Evolutionary conservation across 2,797 vertebrate genomes (phyloP).

Genomic region (Malurus leucopterus): DNA sequence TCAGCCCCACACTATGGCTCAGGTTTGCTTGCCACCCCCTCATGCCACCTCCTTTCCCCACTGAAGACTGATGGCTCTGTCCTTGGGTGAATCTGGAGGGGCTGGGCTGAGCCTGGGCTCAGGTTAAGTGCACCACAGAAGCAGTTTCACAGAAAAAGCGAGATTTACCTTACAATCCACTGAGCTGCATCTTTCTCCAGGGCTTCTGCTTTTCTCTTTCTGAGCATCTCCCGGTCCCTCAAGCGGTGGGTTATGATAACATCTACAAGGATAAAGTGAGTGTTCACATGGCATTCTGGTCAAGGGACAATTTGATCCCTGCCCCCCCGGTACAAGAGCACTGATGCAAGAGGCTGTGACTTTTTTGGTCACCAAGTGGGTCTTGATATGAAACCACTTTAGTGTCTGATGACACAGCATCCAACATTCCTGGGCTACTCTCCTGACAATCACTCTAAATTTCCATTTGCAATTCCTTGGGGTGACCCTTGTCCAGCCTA

Average conservation of each 20-base stretch:
- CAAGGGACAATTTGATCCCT: background rate
- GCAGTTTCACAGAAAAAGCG: background rate
- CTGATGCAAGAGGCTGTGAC: background rate
- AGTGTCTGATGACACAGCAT: background rate
- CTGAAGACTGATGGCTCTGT: background rate
- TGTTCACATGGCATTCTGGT: background rate
- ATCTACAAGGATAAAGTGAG: conserved; percentile 61
- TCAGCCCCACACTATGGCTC: fast-evolving
- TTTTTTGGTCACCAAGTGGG: background rate
- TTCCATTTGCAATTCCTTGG: background rate
- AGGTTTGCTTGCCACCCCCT: background rate
- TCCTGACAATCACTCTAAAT: background rate
- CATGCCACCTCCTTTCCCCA: background rate
- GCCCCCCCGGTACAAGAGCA: background rate
- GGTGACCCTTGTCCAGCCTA: background rate
- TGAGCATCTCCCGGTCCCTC: conserved; percentile 87
- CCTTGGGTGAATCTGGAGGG: background rate
- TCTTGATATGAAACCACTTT: background rate
- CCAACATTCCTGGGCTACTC: background rate
- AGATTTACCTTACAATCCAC: conserved; percentile 87
- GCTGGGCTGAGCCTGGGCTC: background rate
- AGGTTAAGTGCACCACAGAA: background rate
- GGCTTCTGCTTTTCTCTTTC: conserved; percentile 86
- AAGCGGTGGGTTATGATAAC: conserved; percentile 74
- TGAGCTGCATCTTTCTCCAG: conserved; percentile 82